Evolutionary conservation across 2,797 vertebrate species (phyloP).

Genomic region (Oophaga sylvatica): DNA sequence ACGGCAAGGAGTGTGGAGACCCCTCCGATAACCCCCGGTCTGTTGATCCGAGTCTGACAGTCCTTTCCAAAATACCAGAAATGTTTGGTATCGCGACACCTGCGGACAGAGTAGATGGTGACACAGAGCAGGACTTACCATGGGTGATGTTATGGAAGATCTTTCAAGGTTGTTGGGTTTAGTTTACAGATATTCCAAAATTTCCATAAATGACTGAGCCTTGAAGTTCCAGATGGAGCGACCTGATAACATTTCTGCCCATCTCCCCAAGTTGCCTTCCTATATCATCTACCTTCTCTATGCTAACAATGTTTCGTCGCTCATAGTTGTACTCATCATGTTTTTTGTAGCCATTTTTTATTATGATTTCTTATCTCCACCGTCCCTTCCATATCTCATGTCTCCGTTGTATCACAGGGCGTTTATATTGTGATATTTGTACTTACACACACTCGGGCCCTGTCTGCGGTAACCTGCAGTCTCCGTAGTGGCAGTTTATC

Average conservation of each 20-base stretch:
- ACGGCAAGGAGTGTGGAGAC: neutral
- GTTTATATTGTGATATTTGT: neutral
- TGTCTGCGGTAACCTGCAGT: neutral
- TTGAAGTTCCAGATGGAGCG: no score
- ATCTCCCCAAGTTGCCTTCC: neutral
- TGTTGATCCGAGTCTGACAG: constrained; percentile 29
- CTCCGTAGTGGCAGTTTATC: constrained; percentile 32
- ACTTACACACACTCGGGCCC: constrained; percentile 41
- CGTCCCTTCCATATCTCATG: neutral
- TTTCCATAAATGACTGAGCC: neutral
- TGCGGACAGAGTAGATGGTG: neutral
- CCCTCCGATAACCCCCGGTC: constrained; percentile 36
- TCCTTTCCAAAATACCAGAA: constrained; percentile 28
- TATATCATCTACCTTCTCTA: neutral
- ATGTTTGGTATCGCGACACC: constrained; percentile 1
- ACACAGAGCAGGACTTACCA: neutral
- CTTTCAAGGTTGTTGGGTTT: neutral
- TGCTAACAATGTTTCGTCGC: neutral
- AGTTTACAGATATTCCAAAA: neutral
- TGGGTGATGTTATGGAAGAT: neutral
- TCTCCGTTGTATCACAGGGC: neutral
- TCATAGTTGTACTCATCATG: neutral
- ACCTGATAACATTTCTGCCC: no score
- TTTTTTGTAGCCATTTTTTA: neutral
- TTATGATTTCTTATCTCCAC: neutral